Conservation (phyloP, 2,888 invertebrate species). For the Fissipunctia ypsillon region DNA sequence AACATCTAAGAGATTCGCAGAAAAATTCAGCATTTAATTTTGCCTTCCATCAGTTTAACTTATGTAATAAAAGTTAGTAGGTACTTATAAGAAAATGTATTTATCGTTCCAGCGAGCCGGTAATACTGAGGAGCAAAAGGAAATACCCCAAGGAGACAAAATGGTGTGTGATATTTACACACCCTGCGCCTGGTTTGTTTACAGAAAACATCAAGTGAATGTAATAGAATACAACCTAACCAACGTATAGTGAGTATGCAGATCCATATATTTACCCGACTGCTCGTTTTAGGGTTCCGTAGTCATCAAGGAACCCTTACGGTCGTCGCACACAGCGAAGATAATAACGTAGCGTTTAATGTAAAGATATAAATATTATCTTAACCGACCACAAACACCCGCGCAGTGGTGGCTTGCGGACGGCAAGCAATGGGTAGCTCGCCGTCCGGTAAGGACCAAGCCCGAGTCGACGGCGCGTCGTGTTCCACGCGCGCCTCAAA, state of each 20-base stretch:
- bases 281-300: no score
- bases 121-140: constrained; percentile 54
- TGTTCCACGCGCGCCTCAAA: no score
- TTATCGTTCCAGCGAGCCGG: constrained; percentile 72
- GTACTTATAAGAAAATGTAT: neutral
- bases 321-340: no score
- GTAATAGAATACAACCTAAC: constrained; percentile 59
- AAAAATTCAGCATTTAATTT: neutral
- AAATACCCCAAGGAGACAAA: neutral
- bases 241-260: constrained; percentile 79
- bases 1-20: no score
- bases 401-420: no score
- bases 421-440: no score
- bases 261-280: neutral
- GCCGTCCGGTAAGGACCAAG: no score
- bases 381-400: no score
- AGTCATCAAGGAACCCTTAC: no score
- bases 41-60: neutral
- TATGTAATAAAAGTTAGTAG: neutral
- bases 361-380: no score
- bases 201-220: constrained; percentile 49
- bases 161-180: constrained; percentile 72
- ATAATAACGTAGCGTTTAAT: no score
- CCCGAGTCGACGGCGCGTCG: no score
- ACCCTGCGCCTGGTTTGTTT: constrained; percentile 79